Conservation (phyloP, 2,797 vertebrate genomes). For the Dryobates pubescens region DNA sequence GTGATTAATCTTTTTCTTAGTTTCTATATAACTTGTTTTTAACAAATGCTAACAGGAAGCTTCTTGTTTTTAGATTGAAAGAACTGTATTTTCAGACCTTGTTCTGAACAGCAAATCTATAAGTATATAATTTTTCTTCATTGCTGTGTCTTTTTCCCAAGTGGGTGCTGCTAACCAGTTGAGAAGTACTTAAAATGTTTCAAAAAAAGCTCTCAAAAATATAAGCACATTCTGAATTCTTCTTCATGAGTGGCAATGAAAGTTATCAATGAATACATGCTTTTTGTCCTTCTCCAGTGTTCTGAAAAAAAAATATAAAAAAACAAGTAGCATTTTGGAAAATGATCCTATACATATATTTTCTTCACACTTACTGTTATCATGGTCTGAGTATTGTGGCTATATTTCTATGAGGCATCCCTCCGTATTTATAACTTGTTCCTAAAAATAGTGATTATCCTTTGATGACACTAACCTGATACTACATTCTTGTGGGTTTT, state of each 20-base stretch:
- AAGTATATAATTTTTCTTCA: neutral
- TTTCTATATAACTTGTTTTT: neutral
- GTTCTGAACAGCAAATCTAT: neutral
- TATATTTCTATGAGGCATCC: neutral
- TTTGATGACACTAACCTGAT: neutral
- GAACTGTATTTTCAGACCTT: neutral
- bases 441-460: neutral
- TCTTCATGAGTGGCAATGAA: neutral
- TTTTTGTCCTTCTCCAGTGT: neutral
- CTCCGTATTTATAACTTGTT: neutral
- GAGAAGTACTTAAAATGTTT: neutral
- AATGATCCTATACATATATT: neutral
- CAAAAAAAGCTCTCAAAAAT: neutral
- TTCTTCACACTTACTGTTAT: neutral
- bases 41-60: neutral
- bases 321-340: neutral
- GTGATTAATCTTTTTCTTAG: neutral
- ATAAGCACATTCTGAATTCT: neutral
- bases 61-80: neutral
- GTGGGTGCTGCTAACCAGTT: neutral
- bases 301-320: neutral
- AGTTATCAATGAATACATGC: accelerated
- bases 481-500: neutral
- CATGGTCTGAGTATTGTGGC: neutral
- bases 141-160: neutral